These are phyloP conservation scores for Sinocyclocheilus rhinocerous DNA, from an alignment of 2,113 vertebrate genomes.

Conservation along the genomic window DNA sequence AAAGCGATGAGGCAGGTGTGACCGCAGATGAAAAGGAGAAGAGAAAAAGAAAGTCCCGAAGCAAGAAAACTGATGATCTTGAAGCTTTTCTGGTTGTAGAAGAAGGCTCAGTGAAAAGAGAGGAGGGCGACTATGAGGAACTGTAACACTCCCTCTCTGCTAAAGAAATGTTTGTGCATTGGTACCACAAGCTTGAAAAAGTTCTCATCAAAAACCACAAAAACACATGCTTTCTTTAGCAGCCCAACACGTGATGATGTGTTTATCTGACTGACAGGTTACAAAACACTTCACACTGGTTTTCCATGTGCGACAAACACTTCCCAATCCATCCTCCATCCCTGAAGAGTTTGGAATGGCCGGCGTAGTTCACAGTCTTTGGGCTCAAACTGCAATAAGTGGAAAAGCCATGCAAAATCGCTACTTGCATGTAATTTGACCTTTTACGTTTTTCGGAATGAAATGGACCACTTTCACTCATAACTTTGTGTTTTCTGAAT, in stretches of 20 bases:
- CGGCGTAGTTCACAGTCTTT: not conserved
- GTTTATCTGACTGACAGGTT: not conserved
- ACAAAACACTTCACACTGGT: not conserved
- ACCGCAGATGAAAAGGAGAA: constrained; percentile 75
- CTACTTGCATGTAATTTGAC: constrained; percentile 43
- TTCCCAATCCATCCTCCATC: not conserved
- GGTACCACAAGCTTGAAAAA: constrained; percentile 23
- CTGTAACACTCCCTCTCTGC: constrained; percentile 74
- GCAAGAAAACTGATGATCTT: constrained; percentile 84
- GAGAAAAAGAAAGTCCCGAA: constrained; percentile 78
- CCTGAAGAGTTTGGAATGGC: not conserved
- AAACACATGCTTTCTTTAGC: not conserved
- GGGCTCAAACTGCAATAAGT: constrained; percentile 55
- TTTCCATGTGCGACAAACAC: constrained; percentile 7
- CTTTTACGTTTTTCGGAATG: constrained; percentile 48
- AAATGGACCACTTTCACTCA: constrained; percentile 9
- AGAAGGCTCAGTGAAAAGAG: constrained; percentile 64
- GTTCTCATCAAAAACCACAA: not conserved
- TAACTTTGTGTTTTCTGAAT: not conserved
- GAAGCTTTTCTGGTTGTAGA: constrained; percentile 90
- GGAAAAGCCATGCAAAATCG: constrained; percentile 49
- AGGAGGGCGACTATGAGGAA: constrained; percentile 93
- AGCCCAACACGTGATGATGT: not conserved
- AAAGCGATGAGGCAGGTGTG: constrained; percentile 76
- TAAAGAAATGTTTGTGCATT: not conserved